A percentile compares a stretch with the other conserved stretches of the same genome.
Evolutionary conservation across 2,888 invertebrate species (phyloP).

Genomic region (Coleophora deauratella): DNA sequence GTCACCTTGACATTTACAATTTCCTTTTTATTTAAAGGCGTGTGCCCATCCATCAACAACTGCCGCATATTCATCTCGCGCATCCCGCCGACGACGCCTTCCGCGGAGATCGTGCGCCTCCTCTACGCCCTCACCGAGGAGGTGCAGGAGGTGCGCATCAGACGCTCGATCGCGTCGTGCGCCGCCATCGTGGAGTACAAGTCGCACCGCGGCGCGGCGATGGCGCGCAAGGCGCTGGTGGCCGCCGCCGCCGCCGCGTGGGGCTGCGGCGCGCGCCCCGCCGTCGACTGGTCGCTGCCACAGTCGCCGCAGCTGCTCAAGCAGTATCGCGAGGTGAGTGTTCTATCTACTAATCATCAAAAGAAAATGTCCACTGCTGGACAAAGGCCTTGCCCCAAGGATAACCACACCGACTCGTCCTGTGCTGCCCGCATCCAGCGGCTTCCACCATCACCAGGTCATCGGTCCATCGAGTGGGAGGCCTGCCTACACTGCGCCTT

Average conservation of each 20-base stretch:
- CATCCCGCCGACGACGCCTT: slow-evolving; percentile 72
- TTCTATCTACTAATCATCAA: too few species aligned
- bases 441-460: too few species aligned
- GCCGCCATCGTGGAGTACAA: slow-evolving; percentile 84
- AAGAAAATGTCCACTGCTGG: too few species aligned
- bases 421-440: too few species aligned
- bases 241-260: slow-evolving; percentile 69
- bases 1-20: too few species aligned
- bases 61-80: slow-evolving; percentile 80
- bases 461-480: too few species aligned
- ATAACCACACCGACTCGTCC: too few species aligned
- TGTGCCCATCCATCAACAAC: slow-evolving; percentile 83
- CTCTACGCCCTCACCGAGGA: slow-evolving; percentile 71
- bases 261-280: slow-evolving; percentile 61
- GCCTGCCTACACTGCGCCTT: too few species aligned
- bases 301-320: slow-evolving; percentile 58
- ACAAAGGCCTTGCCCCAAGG: too few species aligned
- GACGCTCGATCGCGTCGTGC: slow-evolving; percentile 57
- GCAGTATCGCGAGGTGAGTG: slow-evolving; percentile 58
- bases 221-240: slow-evolving; percentile 65
- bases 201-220: slow-evolving; percentile 77
- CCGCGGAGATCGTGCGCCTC: slow-evolving; percentile 74
- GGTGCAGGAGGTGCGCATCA: slow-evolving; percentile 61
- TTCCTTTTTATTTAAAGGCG: slow-evolving; percentile 54
- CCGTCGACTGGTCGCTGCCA: slow-evolving; percentile 66